Conservation (phyloP, 2,113 vertebrate species). For the Eptatretus burgeri region DNA sequence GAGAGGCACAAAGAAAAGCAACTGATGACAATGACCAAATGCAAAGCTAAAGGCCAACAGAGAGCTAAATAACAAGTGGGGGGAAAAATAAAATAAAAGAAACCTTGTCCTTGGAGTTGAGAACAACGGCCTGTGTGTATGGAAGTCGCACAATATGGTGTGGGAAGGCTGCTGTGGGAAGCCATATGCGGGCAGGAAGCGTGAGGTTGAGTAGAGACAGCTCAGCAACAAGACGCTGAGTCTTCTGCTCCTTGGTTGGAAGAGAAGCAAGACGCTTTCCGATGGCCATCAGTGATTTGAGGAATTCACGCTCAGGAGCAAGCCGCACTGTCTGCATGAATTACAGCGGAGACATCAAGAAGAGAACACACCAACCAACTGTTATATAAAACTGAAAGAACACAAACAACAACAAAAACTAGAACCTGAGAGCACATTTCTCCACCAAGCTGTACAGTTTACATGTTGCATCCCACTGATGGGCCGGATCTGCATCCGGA, state of each 20-base stretch:
- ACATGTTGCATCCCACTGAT: not conserved
- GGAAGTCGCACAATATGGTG: conserved; percentile 71
- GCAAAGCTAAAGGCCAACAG: too few relatives aligned
- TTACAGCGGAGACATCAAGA: not conserved
- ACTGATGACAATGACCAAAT: too few relatives aligned
- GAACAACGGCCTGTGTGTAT: conserved; percentile 63
- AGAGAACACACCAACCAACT: not conserved
- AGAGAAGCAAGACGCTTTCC: conserved; percentile 62
- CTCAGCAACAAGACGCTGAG: conserved; percentile 53
- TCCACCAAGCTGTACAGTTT: not conserved
- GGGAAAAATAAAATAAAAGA: too few relatives aligned
- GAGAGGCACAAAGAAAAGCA: too few relatives aligned
- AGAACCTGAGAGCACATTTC: not conserved
- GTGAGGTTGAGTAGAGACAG: conserved; percentile 85
- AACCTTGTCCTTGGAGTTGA: conserved; percentile 91
- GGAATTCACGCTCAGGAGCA: conserved; percentile 64
- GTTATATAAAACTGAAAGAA: not conserved
- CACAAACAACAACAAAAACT: not conserved
- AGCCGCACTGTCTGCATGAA: conserved; percentile 37
- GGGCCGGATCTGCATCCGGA: not conserved
- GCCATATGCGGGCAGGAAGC: conserved; percentile 58
- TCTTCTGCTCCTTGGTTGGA: conserved; percentile 93
- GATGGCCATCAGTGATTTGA: conserved; percentile 67
- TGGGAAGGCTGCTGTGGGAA: conserved; percentile 50
- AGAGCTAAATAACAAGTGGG: too few relatives aligned